These are phyloP conservation scores for Tringa solitaria DNA, from an alignment of 2,113 vertebrate species.

Conservation along the genomic window DNA sequence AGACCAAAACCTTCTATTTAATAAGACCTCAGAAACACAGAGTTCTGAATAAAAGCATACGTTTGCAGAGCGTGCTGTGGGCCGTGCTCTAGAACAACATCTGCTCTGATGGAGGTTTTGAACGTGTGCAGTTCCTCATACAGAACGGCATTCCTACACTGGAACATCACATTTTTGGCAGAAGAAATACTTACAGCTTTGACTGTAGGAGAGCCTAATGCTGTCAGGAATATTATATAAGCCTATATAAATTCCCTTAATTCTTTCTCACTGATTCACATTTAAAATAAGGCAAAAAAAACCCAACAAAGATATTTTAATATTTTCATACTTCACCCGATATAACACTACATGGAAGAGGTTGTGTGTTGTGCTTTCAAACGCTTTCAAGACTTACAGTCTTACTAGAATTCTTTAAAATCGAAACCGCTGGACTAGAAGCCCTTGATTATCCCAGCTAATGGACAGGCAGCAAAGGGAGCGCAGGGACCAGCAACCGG, in stretches of 20 bases:
- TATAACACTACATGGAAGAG: not conserved
- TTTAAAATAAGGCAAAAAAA: not conserved
- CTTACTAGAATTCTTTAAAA: not conserved
- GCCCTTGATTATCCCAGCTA: too few relatives aligned
- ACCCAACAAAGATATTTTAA: not conserved
- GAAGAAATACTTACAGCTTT: not conserved
- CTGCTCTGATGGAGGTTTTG: not conserved
- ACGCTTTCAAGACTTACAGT: not conserved
- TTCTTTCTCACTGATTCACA: not conserved
- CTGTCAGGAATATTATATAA: not conserved
- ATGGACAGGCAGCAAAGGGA: not conserved
- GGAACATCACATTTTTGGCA: not conserved
- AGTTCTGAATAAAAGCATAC: not conserved
- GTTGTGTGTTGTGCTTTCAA: not conserved
- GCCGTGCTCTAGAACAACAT: fast-evolving
- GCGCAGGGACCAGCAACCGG: fast-evolving
- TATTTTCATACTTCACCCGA: not conserved
- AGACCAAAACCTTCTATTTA: not conserved
- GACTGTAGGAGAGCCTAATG: not conserved
- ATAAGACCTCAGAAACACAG: not conserved
- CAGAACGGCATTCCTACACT: not conserved
- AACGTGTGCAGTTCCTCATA: not conserved
- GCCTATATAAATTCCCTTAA: not conserved
- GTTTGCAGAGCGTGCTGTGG: not conserved
- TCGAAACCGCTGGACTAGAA: too few relatives aligned